These are phyloP conservation scores for Propithecus coquereli DNA, from an alignment of 2,113 vertebrate species.

Conservation along the genomic window DNA sequence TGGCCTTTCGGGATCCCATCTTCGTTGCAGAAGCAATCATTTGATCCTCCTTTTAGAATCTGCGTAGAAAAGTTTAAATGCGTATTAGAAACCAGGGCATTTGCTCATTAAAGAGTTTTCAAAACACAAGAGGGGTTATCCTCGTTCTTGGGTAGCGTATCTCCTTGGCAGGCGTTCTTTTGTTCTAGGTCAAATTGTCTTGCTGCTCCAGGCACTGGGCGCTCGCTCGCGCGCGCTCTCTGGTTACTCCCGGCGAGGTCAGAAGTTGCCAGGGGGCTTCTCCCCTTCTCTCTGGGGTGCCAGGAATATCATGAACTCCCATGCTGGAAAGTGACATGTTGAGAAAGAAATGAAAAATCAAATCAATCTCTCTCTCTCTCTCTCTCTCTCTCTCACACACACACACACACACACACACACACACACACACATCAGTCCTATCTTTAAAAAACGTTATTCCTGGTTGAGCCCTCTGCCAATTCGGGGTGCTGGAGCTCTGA, in stretches of 20 bases:
- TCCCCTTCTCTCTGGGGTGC: not conserved
- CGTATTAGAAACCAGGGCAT: not conserved
- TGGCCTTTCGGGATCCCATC: not conserved
- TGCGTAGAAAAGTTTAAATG: not conserved
- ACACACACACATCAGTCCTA: not conserved
- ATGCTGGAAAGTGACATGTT: not conserved
- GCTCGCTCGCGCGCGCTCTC: not conserved
- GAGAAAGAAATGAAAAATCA: not conserved
- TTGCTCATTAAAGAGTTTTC: conserved; percentile 35
- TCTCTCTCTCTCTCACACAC: not conserved
- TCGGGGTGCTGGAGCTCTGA: not conserved
- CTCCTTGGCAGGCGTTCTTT: conserved; percentile 58
- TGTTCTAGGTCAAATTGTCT: conserved; percentile 55
- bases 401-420: not conserved
- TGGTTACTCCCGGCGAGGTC: not conserved
- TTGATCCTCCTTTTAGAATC: not conserved
- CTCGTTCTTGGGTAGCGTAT: not conserved
- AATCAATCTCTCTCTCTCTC: not conserved
- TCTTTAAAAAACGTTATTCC: conserved; percentile 11
- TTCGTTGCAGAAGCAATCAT: not conserved
- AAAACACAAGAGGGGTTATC: not conserved
- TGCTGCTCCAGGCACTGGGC: not conserved
- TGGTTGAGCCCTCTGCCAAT: not conserved
- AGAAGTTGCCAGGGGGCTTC: not conserved
- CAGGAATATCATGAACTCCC: not conserved